Evolutionary conservation across 2,113 vertebrate species (phyloP).

Genomic region (Ctenodactylus gundi): DNA sequence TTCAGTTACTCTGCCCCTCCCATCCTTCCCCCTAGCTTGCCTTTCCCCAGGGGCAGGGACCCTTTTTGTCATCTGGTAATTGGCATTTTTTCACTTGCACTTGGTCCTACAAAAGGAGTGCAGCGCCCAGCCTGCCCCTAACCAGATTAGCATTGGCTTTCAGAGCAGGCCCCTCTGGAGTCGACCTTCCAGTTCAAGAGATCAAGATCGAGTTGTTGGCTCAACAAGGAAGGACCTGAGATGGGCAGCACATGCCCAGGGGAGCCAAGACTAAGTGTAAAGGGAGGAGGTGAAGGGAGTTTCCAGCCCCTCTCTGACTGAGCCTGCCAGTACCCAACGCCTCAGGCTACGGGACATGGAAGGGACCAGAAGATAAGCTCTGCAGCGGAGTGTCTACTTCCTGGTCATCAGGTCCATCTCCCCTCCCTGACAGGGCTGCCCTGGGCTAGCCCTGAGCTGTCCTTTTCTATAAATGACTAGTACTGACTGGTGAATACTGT

Average conservation of each 20-base stretch:
- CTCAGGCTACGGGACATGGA: background rate
- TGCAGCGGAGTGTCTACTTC: background rate
- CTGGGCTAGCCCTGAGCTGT: slow-evolving; percentile 25
- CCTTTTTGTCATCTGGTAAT: slow-evolving; percentile 86
- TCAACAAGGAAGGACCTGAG: slow-evolving; percentile 70
- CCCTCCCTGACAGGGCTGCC: background rate
- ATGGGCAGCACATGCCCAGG: slow-evolving; percentile 58
- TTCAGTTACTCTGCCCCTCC: slow-evolving; percentile 82
- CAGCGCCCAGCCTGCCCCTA: slow-evolving; percentile 72
- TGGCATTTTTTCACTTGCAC: slow-evolving; percentile 82
- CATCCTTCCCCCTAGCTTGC: background rate
- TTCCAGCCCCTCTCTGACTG: background rate
- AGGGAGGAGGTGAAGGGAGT: background rate
- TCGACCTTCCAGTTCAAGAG: slow-evolving; percentile 77
- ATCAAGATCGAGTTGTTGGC: slow-evolving; percentile 81
- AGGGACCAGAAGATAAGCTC: background rate
- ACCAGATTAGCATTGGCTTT: slow-evolving; percentile 80
- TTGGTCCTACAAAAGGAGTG: slow-evolving; percentile 72
- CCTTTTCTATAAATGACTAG: background rate
- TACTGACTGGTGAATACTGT: background rate
- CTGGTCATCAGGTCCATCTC: background rate
- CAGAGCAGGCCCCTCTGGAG: slow-evolving; percentile 71
- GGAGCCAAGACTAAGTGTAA: slow-evolving; percentile 38
- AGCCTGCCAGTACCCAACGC: background rate
- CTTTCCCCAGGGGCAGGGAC: slow-evolving; percentile 76